phyloP scores from a whole-genome alignment of 2,888 invertebrate species.

The Alviniconcha strummeri region DNA sequence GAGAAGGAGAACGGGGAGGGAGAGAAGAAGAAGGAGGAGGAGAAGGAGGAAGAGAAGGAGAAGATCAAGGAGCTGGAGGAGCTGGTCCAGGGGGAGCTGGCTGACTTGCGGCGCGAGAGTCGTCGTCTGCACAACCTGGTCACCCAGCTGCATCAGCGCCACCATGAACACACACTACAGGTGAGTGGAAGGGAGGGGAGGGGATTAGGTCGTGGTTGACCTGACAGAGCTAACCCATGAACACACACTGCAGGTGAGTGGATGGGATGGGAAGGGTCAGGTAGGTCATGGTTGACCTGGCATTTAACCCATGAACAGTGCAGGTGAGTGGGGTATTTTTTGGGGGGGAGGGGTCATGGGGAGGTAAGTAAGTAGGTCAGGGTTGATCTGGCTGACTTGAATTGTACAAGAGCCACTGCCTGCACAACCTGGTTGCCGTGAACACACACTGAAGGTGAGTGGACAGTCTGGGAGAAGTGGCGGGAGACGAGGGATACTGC shows the following conservation, averaged over 20 bases:
- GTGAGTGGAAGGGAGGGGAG: slow-evolving; percentile 64
- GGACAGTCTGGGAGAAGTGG: no score
- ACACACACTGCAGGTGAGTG: neutral
- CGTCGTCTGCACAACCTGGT: slow-evolving; percentile 91
- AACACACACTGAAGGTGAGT: no score
- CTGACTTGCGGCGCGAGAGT: slow-evolving; percentile 92
- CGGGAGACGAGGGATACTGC: no score
- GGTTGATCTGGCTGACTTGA: no score
- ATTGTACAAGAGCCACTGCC: no score
- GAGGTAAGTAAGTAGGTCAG: neutral
- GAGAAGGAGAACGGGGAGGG: slow-evolving; percentile 40
- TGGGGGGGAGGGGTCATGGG: neutral
- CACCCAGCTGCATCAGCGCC: slow-evolving; percentile 92
- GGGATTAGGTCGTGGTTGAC: neutral
- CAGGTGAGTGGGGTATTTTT: neutral
- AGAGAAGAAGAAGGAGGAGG: slow-evolving; percentile 48
- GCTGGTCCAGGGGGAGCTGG: slow-evolving; percentile 86
- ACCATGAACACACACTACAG: slow-evolving; percentile 93
- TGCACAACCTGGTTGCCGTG: no score
- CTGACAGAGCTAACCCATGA: no score
- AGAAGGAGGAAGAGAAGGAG: slow-evolving; percentile 46
- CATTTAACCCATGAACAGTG: neutral
- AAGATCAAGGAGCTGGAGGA: slow-evolving; percentile 47
- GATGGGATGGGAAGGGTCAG: neutral
- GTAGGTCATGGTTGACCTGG: neutral